Conservation (phyloP, 2,797 vertebrate species). For the Malurus leucopterus region DNA sequence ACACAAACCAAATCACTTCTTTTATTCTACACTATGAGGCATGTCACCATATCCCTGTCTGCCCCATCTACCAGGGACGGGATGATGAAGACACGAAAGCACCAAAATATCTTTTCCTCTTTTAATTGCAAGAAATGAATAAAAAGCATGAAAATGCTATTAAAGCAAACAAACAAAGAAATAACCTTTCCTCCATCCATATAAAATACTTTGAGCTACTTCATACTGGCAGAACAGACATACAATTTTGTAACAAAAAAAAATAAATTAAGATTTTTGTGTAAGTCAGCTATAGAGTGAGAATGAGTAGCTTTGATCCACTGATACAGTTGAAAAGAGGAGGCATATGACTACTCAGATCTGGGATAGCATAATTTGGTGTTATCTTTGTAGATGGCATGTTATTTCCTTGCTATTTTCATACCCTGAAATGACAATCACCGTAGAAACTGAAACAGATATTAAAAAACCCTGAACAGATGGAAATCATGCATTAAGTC, state of each 20-base stretch:
- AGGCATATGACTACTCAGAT: not conserved
- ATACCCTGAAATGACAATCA: not conserved
- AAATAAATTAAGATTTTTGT: not conserved
- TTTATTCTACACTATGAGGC: not conserved
- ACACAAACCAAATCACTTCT: not conserved
- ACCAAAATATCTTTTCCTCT: not conserved
- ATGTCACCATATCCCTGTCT: not conserved
- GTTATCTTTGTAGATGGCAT: not conserved
- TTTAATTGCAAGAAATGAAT: not conserved
- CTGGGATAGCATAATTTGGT: not conserved
- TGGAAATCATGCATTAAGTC: not conserved
- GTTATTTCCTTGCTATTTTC: constrained; percentile 1
- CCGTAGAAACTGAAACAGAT: not conserved
- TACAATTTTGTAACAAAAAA: not conserved
- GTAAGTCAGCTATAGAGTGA: not conserved
- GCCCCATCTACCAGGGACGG: not conserved
- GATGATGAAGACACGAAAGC: not conserved
- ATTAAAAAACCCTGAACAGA: not conserved
- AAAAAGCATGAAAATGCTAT: not conserved
- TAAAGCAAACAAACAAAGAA: not conserved
- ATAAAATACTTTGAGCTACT: not conserved
- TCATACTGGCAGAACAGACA: not conserved
- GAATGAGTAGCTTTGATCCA: not conserved
- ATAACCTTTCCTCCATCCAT: not conserved
- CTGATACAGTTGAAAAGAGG: not conserved